Evolutionary conservation across 2,113 vertebrate genomes (phyloP).

Genomic region (Alethe castanea): DNA sequence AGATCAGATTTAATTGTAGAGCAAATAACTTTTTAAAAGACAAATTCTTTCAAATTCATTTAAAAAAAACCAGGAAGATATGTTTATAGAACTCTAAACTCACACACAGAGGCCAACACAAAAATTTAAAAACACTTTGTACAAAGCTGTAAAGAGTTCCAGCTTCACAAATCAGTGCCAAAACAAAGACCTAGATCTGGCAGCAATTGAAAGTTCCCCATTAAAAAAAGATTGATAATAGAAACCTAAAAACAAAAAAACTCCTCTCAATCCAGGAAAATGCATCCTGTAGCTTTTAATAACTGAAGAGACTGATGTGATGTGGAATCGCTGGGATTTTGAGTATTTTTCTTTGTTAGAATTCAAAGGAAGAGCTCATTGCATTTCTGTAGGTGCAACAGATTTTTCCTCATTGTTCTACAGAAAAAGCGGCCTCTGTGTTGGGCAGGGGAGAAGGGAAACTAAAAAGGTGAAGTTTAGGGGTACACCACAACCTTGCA

Average conservation of each 20-base stretch:
- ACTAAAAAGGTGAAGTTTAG: accelerated
- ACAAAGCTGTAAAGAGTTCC: background rate
- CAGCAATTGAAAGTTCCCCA: background rate
- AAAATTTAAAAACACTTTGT: background rate
- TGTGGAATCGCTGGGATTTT: background rate
- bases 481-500: background rate
- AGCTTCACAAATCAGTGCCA: background rate
- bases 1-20: background rate
- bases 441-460: background rate
- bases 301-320: background rate
- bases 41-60: background rate
- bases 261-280: background rate
- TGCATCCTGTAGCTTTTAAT: background rate
- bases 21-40: background rate
- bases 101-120: accelerated
- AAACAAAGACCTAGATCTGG: background rate
- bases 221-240: background rate
- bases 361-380: background rate
- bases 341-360: background rate
- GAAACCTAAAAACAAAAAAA: background rate
- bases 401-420: background rate
- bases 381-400: background rate
- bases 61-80: background rate
- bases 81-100: background rate
- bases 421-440: background rate